Percentiles rank a stretch among this genome's conserved stretches.
phyloP scores from a whole-genome alignment of 2,797 vertebrate species.

The Pelodytes ibericus region DNA sequence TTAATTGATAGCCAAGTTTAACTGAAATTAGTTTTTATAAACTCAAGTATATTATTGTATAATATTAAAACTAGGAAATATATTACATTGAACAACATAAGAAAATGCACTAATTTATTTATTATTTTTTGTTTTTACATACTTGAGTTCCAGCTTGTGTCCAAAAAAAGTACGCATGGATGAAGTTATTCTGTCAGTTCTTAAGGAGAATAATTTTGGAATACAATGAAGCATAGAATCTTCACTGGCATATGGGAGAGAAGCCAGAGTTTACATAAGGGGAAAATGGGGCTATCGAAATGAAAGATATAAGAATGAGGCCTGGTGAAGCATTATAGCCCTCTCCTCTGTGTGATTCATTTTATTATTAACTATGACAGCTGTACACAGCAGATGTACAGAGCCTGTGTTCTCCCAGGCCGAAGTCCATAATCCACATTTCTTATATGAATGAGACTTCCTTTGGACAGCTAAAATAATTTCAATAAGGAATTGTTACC shows the following conservation, averaged over 20 bases:
- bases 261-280: constrained; percentile 48
- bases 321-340: constrained; percentile 49
- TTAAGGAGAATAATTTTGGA: constrained; percentile 34
- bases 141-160: too few species aligned
- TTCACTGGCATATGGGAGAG: constrained; percentile 39
- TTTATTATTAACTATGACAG: constrained; percentile 55
- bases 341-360: constrained; percentile 51
- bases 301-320: constrained; percentile 47
- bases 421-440: constrained; percentile 30
- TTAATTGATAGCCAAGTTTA: too few species aligned
- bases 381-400: constrained; percentile 54
- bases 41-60: too few species aligned
- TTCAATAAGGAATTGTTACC: not conserved
- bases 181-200: not conserved
- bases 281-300: constrained; percentile 29
- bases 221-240: constrained; percentile 20
- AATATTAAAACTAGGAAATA: too few species aligned
- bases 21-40: too few species aligned
- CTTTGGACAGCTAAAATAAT: not conserved
- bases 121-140: too few species aligned
- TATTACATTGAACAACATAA: too few species aligned
- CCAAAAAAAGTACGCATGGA: constrained; percentile 6
- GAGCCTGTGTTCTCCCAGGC: constrained; percentile 41
- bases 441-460: constrained; percentile 20
- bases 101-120: constrained; percentile 5